Evolutionary conservation across 1,140 invertebrate genomes (phyloP), one percentile per base, ranked within the genome.

Genomic region (Helicoverpa zea): DNA sequence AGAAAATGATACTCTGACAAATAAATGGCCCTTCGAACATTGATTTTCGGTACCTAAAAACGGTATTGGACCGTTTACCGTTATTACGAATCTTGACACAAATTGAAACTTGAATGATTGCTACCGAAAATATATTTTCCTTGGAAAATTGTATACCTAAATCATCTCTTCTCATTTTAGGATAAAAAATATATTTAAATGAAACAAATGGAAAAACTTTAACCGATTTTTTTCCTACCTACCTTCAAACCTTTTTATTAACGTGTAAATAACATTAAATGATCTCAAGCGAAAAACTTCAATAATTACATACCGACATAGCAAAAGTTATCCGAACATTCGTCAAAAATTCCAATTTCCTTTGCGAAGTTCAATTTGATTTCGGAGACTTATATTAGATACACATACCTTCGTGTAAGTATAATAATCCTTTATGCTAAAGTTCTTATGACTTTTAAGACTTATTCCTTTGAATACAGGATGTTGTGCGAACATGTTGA

Each of bases 261-360:
- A 5, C 0, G 3, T 43, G 35, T 43, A 43, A 43, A 9, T 43
- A 43, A 43, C 35, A 43, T 43, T 9, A 63, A 14, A 23, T 23
- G 4, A 68, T 13, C 16, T 49, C 35, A n/a, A 49, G 16, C 4
- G 11, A 18, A 49, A 66, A 51, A 68, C 9, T 23, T 49, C 11
- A 49, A 68, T 13, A 12, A 68, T 5, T 43, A 23, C 23, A 0
- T 23, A 23, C 2, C 23, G 0, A 49, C 29, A 68, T 68, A 23
- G 16, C 18, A 14, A 18, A 66, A 68, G 14, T 47, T 49, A 30
- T 13, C 2, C 43, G 43, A 68, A 49, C 3, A 68, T 68, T 68
- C 64, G 49, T 68, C 64, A 68, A 68, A 68, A 68, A 68, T 18
- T 51, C 10, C 43, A 68, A 68, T 68, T 68, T 68, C 64, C 64